Base-by-base conservation (phyloP, 1,140 invertebrate species). In the Anastatus disparis region DNA sequence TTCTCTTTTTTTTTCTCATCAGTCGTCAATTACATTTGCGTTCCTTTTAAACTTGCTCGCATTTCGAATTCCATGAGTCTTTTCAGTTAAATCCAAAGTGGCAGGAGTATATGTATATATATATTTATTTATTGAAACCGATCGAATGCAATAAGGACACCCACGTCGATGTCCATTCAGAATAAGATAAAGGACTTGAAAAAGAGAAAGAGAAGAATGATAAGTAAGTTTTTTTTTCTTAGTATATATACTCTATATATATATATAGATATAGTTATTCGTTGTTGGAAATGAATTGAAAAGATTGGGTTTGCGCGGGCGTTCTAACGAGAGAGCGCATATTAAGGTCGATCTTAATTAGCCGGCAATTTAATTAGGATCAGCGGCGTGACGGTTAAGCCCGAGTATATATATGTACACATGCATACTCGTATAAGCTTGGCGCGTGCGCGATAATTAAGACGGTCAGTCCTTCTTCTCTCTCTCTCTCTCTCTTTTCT, bases 341-440 rank as follows among this genome's bases (percentile, higher is more conserved):
- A 84, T 84, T 83, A 83, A 83, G 82, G 80, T 82, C 78, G 82
- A 82, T 85, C 78, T 83, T 85, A 85, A 85, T 85, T 84, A 82
- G 81, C 72, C 73, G 72, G 78, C 81, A 81, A 83, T 84, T 82
- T 84, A 84, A 85, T 85, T 84, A 85, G 82, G 78, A 80, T 82
- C 81, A 73, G 56, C 78, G 79, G 82, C 82, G 83, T 85, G 82
- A 84, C 82, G 84, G 80, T 73, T 35, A 35, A 6, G 31, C 31
- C 31, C 56, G 68, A n/a, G n/a, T n/a, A n/a, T n/a, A n/a, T n/a
- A n/a, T n/a, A n/a, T n/a, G n/a, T n/a, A n/a, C n/a, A 31, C 10
- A 22, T 66, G 27, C 15, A 66, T 35, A 35, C 31, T 4, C 10
- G 31, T 4, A n/a, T 38, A 44, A 66, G 50, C 48, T 72, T 59